Conservation (phyloP, 2,888 invertebrate genomes). For the Drosophila kokeensis region DNA sequence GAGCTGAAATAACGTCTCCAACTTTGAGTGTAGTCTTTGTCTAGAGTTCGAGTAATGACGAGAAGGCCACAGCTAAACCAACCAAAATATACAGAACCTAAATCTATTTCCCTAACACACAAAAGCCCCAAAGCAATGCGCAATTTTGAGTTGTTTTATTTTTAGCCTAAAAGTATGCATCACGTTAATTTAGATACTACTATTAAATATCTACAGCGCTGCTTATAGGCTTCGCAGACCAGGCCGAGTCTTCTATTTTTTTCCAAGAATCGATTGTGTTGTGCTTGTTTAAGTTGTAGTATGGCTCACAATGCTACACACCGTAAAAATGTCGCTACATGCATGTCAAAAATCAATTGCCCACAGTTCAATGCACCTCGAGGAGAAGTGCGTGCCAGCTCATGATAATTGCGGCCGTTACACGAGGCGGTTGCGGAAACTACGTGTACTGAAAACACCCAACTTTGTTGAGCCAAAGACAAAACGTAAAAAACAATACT, state of each 20-base stretch:
- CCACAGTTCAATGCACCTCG: constrained; percentile 68
- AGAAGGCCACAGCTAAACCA: not conserved
- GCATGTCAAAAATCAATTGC: constrained; percentile 72
- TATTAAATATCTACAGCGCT: not conserved
- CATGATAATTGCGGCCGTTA: constrained; percentile 75
- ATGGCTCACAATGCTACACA: not conserved
- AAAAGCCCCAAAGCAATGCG: not conserved
- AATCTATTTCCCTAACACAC: not conserved
- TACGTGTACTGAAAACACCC: constrained; percentile 45
- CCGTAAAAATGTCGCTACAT: constrained; percentile 21
- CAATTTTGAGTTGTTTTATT: constrained; percentile 2
- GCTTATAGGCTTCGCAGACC: too few relatives aligned
- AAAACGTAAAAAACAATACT: constrained; percentile 21
- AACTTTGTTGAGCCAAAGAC: constrained; percentile 34
- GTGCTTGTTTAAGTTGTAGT: not conserved
- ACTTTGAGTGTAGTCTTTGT: too few relatives aligned
- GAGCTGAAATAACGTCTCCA: not conserved
- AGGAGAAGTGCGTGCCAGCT: constrained; percentile 68
- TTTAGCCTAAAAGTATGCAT: constrained; percentile 19
- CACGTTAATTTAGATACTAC: not conserved
- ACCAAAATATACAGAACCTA: not conserved
- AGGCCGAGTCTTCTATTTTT: not conserved
- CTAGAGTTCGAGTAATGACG: not conserved
- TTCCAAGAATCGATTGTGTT: constrained; percentile 18
- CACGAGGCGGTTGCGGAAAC: constrained; percentile 52